Evolutionary conservation across 2,888 invertebrate genomes (phyloP).

Genomic region (Stenolophus ochropezus): DNA sequence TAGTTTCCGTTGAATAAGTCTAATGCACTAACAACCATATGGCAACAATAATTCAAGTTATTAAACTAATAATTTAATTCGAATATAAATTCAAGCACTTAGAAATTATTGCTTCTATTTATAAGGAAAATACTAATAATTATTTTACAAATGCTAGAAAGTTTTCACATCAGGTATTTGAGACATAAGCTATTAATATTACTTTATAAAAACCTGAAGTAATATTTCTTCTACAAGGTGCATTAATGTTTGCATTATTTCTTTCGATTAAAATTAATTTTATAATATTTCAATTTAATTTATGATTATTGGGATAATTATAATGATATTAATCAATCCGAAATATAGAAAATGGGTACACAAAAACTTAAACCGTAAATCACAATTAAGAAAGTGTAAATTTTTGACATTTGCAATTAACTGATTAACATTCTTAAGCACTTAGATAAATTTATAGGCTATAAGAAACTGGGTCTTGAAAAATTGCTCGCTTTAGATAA

Average conservation of each 20-base stretch:
- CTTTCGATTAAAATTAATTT: slow-evolving; percentile 30
- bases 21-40: slow-evolving; percentile 2
- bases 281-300: slow-evolving; percentile 8
- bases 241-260: slow-evolving; percentile 37
- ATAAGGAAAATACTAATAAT: slow-evolving; percentile 27
- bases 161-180: slow-evolving; percentile 9
- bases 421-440: neutral
- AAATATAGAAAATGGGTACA: neutral
- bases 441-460: slow-evolving; percentile 20
- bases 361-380: slow-evolving; percentile 9
- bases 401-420: slow-evolving; percentile 32
- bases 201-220: slow-evolving; percentile 1
- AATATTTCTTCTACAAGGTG: slow-evolving; percentile 18
- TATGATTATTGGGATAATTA: slow-evolving; percentile 11
- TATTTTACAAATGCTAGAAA: slow-evolving; percentile 34
- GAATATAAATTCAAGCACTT: neutral
- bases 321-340: slow-evolving; percentile 10
- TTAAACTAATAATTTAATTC: slow-evolving; percentile 25
- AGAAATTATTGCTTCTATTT: slow-evolving; percentile 19
- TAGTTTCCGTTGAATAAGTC: neutral
- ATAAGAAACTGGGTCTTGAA: neutral
- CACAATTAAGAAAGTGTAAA: slow-evolving; percentile 27
- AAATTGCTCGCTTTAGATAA: too few species aligned
- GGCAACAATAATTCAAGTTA: slow-evolving; percentile 21
- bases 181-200: slow-evolving; percentile 14